Evolutionary conservation across 35 echinoderm and acorn worm genomes (phyloP).

Genomic region (Lytechinus pictus): DNA sequence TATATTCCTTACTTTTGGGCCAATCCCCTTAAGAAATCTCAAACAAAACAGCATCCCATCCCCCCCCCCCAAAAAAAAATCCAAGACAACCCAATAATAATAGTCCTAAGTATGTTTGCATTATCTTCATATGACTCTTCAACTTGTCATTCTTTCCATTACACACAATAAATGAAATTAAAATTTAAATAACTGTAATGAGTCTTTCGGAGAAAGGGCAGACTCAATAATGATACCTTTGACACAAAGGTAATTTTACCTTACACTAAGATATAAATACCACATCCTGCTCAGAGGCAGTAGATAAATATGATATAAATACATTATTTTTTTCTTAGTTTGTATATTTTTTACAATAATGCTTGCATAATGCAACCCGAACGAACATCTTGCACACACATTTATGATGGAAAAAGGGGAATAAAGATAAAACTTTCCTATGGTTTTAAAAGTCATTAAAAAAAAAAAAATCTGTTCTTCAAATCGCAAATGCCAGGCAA

Average conservation of each 20-base stretch:
- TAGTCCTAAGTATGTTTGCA: no score
- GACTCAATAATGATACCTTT: not conserved
- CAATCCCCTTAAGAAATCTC: no score
- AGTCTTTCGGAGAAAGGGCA: not conserved
- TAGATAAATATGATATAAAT: conserved; percentile 15
- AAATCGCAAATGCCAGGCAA: not conserved
- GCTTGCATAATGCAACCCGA: conserved; percentile 9
- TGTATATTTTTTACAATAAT: not conserved
- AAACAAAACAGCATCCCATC: no score
- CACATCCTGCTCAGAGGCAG: not conserved
- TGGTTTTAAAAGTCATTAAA: not conserved
- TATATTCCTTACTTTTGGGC: no score
- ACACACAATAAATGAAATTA: not conserved
- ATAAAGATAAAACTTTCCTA: not conserved
- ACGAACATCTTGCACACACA: not conserved
- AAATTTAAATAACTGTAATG: not conserved
- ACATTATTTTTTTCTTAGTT: not conserved
- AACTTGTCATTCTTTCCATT: not conserved
- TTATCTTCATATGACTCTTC: not conserved
- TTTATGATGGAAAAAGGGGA: not conserved
- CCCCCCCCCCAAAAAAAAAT: no score
- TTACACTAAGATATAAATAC: not conserved
- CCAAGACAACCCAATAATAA: no score
- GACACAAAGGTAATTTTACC: not conserved
- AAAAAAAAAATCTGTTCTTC: not conserved